A percentile compares a stretch with the other conserved stretches of the same genome.
Conservation (phyloP, 2,888 invertebrate genomes). For the Folsomia candida region DNA sequence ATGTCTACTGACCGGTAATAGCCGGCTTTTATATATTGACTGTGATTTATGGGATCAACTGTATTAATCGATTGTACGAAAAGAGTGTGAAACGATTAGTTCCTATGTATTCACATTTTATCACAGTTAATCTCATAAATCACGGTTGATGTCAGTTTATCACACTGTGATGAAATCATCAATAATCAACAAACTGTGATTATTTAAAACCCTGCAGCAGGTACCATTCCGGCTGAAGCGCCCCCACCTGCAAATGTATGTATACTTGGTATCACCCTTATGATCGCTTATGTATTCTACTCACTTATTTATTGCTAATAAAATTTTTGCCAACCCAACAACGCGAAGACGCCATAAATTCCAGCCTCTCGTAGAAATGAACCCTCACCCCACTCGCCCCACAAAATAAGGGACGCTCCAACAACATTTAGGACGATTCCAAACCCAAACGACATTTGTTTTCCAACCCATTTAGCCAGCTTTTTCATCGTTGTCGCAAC, state of each 20-base stretch:
- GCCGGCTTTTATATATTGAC: no score
- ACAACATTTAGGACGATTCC: constrained; percentile 3
- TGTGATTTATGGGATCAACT: no score
- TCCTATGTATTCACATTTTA: no score
- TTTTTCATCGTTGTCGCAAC: constrained; percentile 70
- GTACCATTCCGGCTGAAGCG: constrained; percentile 81
- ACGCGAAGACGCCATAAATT: background rate
- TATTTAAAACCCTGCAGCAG: no score
- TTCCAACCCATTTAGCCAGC: constrained; percentile 64
- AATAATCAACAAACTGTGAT: no score
- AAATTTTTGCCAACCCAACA: background rate
- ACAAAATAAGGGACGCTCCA: background rate
- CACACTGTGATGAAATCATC: no score
- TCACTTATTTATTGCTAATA: background rate
- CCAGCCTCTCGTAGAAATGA: background rate
- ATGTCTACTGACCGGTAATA: no score
- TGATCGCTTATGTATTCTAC: background rate
- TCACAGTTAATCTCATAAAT: no score
- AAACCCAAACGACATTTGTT: constrained; percentile 58
- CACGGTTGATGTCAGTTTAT: no score
- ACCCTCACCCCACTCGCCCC: background rate
- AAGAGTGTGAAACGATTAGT: no score
- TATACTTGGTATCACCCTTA: background rate
- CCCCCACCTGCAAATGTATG: constrained; percentile 62
- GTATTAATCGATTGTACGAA: no score